Percentiles rank a stretch among this genome's conserved stretches.
These are phyloP conservation scores for Crotalus horridus DNA, from an alignment of 2,113 vertebrate genomes.

Conservation along the genomic window DNA sequence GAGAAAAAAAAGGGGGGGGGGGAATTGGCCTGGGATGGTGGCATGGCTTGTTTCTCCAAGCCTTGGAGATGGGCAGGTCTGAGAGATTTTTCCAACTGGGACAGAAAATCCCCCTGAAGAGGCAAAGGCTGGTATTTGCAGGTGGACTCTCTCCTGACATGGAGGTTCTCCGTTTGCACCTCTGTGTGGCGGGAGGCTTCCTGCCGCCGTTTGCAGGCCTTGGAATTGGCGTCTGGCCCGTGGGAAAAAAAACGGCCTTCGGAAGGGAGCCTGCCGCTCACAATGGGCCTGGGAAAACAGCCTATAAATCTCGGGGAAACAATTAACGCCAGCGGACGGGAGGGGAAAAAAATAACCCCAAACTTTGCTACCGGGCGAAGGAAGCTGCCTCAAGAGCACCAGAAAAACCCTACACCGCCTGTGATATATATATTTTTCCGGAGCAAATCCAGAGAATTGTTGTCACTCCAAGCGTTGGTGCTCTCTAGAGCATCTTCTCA, in stretches of 20 bases:
- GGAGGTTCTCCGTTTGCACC: not conserved
- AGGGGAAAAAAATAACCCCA: not conserved
- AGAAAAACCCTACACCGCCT: not conserved
- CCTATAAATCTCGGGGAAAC: not conserved
- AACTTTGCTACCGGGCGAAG: not conserved
- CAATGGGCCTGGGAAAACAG: not conserved
- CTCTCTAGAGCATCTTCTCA: not conserved
- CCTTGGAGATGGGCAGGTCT: not conserved
- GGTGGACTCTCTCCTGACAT: not conserved
- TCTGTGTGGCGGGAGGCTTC: not conserved
- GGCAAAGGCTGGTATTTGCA: not conserved
- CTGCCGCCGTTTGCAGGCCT: not conserved
- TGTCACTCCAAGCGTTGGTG: not conserved
- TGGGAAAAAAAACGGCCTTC: not conserved
- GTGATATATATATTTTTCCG: not conserved
- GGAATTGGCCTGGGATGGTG: not conserved
- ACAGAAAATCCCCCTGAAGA: not conserved
- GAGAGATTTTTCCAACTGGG: not conserved
- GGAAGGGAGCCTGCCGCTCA: not conserved
- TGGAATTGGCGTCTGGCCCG: not conserved
- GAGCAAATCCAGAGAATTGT: not conserved
- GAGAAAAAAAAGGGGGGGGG: not conserved
- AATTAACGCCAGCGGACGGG: not conserved
- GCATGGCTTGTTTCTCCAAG: not conserved
- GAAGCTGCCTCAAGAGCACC: not conserved